Conservation (phyloP, 2,797 vertebrate genomes). For the Brachymystax lenok region DNA sequence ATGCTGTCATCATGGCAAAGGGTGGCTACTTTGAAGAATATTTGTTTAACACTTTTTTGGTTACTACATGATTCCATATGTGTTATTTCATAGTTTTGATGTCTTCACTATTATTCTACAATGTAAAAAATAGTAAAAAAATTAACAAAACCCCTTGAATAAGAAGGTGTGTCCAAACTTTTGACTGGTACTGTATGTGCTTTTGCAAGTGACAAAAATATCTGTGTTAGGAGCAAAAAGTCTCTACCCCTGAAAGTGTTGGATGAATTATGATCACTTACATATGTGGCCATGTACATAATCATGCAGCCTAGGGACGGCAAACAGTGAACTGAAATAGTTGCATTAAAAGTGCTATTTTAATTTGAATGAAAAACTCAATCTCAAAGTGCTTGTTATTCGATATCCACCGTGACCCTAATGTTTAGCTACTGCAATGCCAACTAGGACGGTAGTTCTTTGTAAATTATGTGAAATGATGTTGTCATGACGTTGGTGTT, state of each 20-base stretch:
- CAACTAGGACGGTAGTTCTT: slow-evolving; percentile 33
- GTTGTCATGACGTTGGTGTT: slow-evolving; percentile 35
- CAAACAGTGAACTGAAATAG: slow-evolving; percentile 16
- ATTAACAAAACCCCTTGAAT: no score
- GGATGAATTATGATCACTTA: slow-evolving; percentile 18
- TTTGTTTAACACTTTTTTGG: no score
- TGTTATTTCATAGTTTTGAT: no score
- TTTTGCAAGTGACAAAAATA: slow-evolving; percentile 33
- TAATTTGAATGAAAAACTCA: slow-evolving; percentile 21
- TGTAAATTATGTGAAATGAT: slow-evolving; percentile 71
- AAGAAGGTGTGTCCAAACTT: no score
- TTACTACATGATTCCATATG: no score
- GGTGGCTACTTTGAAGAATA: no score
- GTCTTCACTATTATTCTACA: no score
- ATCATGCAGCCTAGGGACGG: slow-evolving; percentile 30
- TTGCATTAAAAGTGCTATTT: slow-evolving; percentile 23
- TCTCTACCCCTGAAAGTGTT: not conserved
- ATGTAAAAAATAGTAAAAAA: no score
- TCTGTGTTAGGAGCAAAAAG: not conserved
- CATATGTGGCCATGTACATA: slow-evolving; percentile 19
- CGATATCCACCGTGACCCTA: slow-evolving; percentile 23
- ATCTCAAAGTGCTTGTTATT: slow-evolving; percentile 28
- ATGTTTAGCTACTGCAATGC: slow-evolving; percentile 37
- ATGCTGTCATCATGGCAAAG: no score
- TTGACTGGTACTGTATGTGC: slow-evolving; percentile 22